Percentiles rank a stretch among this genome's conserved stretches.
Conservation (phyloP, 2,888 invertebrate genomes). For the Eurytoma adleriae region DNA sequence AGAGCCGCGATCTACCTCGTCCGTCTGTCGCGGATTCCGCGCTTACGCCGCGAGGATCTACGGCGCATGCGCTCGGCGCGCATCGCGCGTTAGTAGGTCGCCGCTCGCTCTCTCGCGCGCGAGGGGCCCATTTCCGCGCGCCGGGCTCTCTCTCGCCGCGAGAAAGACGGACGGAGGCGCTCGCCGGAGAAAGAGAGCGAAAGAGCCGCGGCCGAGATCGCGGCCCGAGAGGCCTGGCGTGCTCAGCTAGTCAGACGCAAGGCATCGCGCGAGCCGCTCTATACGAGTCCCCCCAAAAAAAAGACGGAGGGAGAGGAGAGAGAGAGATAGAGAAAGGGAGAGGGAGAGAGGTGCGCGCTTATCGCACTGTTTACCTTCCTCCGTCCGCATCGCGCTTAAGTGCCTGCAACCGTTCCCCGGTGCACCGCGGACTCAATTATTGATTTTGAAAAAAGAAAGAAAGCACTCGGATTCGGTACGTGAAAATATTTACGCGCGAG, state of each 20-base stretch:
- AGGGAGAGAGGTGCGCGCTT: slow-evolving; percentile 5
- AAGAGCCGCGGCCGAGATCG: slow-evolving; percentile 7
- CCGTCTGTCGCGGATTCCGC: not conserved
- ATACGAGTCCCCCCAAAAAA: not conserved
- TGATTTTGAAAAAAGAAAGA: not conserved
- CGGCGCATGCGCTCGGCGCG: slow-evolving; percentile 40
- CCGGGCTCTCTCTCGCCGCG: not conserved
- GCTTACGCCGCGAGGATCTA: slow-evolving; percentile 18
- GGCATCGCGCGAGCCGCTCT: slow-evolving; percentile 19
- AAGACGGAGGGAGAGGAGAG: not conserved
- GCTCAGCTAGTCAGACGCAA: slow-evolving; percentile 32
- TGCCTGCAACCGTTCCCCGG: no score
- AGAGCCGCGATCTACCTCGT: slow-evolving; percentile 2
- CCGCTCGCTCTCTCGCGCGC: slow-evolving; percentile 16
- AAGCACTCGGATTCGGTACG: not conserved
- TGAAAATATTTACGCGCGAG: no score
- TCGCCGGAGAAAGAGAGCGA: not conserved
- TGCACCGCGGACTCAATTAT: no score
- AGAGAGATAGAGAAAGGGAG: not conserved
- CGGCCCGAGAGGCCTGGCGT: slow-evolving; percentile 10
- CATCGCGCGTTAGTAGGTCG: slow-evolving; percentile 50
- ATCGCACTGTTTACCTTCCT: no score
- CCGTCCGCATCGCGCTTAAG: no score
- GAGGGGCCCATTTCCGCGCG: slow-evolving; percentile 23
- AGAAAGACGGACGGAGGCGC: not conserved